These are phyloP conservation scores for Strongylocentrotus purpuratus DNA, from an alignment of 35 echinoderm and acorn worm species.

Conservation along the genomic window DNA sequence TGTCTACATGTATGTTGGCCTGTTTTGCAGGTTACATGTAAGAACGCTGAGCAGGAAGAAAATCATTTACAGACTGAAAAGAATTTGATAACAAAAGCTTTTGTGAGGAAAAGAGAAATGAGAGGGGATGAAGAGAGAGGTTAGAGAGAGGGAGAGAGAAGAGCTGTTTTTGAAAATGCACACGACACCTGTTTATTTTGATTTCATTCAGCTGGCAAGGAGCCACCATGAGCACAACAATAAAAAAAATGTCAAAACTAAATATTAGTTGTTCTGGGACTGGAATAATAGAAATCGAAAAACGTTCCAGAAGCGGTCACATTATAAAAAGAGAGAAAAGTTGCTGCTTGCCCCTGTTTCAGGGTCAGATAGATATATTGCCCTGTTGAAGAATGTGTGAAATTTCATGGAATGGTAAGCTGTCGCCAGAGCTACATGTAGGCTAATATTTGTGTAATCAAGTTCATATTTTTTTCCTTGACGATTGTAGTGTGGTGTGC, in stretches of 20 bases:
- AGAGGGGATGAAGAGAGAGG: not conserved
- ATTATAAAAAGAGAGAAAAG: not conserved
- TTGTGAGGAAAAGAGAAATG: not conserved
- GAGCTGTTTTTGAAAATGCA: constrained; percentile 14
- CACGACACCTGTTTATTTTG: constrained; percentile 12
- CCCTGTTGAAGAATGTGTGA: not conserved
- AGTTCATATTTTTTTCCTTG: not conserved
- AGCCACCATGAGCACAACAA: constrained; percentile 23
- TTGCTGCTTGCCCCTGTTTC: not conserved
- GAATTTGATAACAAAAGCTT: not conserved
- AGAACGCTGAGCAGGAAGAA: not conserved
- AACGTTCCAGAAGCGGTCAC: not conserved
- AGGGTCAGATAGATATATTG: not conserved
- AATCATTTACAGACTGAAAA: not conserved
- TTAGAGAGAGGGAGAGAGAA: not conserved
- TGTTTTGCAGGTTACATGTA: too few relatives aligned
- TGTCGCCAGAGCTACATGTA: not conserved
- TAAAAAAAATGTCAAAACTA: constrained; percentile 25
- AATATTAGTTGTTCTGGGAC: constrained; percentile 25
- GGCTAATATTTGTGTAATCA: constrained; percentile 29
- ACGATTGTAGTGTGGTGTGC: not conserved
- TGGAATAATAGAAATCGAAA: not conserved
- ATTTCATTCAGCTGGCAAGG: constrained; percentile 8
- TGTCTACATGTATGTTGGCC: too few relatives aligned
- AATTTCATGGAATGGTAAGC: not conserved